These are phyloP conservation scores for Elgonia sp. DNA, from an alignment of 2,888 invertebrate genomes.

Conservation along the genomic window DNA sequence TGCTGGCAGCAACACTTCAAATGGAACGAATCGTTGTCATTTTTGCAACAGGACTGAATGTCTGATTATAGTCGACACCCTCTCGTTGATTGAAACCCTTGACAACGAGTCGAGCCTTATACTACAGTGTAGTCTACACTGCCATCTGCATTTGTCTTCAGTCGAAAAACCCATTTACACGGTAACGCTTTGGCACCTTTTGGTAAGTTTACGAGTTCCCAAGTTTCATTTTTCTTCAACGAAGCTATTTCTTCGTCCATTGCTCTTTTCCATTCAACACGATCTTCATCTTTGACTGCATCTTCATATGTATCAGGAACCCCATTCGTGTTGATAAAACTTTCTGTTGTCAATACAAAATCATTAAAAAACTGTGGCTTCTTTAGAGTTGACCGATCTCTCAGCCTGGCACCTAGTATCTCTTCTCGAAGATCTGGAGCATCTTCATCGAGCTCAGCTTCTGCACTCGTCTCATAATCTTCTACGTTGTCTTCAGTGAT, in stretches of 20 bases:
- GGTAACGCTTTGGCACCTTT: constrained; percentile 77
- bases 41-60: constrained; percentile 81
- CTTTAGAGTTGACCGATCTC: constrained; percentile 69
- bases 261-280: constrained; percentile 76
- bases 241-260: constrained; percentile 81
- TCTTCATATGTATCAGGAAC: constrained; percentile 61
- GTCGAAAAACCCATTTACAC: constrained; percentile 74
- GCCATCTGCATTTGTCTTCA: constrained; percentile 81
- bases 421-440: constrained; percentile 28
- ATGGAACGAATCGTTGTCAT: constrained; percentile 78
- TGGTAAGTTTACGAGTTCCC: constrained; percentile 78
- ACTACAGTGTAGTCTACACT: constrained; percentile 78
- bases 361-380: constrained; percentile 59
- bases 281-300: constrained; percentile 64
- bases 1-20: constrained; percentile 74
- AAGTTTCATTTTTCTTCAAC: constrained; percentile 81
- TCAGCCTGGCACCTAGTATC: constrained; percentile 20
- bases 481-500: constrained; percentile 21
- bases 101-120: constrained; percentile 79
- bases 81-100: constrained; percentile 80
- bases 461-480: constrained; percentile 27
- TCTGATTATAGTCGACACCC: constrained; percentile 79
- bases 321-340: constrained; percentile 40
- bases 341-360: constrained; percentile 58
- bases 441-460: constrained; percentile 27